These are phyloP conservation scores for Drosophila lini DNA, from an alignment of 1,140 invertebrate species.

Conservation along the genomic window DNA sequence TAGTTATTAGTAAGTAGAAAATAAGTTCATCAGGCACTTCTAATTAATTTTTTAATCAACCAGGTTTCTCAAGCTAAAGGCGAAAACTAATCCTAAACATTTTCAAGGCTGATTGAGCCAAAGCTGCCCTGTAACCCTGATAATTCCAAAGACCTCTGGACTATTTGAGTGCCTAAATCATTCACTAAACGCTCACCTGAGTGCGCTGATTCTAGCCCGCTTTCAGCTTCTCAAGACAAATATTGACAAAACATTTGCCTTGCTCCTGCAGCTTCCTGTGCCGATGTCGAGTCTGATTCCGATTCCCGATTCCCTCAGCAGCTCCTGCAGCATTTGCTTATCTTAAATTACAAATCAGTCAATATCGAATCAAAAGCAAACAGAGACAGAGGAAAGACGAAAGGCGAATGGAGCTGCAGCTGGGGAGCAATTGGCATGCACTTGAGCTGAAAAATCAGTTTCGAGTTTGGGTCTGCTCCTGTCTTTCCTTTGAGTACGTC, in stretches of 20 bases:
- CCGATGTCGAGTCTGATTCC: neutral
- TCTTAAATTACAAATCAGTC: constrained; percentile 82
- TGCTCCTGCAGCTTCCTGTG: constrained; percentile 18
- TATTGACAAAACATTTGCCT: constrained; percentile 78
- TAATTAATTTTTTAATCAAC: neutral
- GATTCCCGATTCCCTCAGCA: constrained; percentile 7
- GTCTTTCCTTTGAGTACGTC: constrained; percentile 22
- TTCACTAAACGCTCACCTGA: constrained; percentile 39
- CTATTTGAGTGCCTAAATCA: constrained; percentile 8
- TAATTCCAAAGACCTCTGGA: neutral
- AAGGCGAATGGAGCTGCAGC: constrained; percentile 11
- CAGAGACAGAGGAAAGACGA: constrained; percentile 37
- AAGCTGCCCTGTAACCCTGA: too few relatives aligned
- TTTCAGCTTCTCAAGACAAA: constrained; percentile 48
- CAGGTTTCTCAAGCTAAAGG: neutral
- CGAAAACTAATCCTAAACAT: neutral
- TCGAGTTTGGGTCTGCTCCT: constrained; percentile 13
- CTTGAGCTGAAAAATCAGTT: constrained; percentile 53
- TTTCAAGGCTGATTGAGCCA: neutral
- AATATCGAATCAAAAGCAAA: constrained; percentile 77
- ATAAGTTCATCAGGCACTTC: too few relatives aligned
- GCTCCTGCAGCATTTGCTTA: constrained; percentile 69
- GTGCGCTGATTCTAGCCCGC: constrained; percentile 5
- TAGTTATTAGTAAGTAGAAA: too few relatives aligned
- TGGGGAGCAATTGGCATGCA: constrained; percentile 51